Base-by-base conservation (phyloP, 2,888 invertebrate species). In the Sipha maydis region DNA sequence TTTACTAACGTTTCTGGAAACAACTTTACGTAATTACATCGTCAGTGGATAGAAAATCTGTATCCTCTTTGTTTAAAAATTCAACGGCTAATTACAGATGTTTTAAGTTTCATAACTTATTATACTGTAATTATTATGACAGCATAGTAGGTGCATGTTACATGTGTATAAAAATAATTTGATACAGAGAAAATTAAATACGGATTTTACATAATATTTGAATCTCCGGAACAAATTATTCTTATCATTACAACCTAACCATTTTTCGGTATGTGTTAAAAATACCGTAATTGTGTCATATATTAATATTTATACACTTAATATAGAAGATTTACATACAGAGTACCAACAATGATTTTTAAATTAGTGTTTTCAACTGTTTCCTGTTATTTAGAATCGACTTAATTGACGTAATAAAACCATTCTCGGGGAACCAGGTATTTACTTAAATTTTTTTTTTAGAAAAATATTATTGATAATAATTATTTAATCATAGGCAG, bases 71-170 rank as follows among this genome's bases (percentile, higher is more conserved):
- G 54, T 71, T 83, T 48, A 48, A 71, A 54, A 71, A 83, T 17
- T 9, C 25, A 54, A 75, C n/a, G n/a, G 54, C 38, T 83, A 73
- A n/a, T 54, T 83, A 83, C 31, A n/a, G 83, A 56, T n/a, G 19
- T 83, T 75, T 56, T 83, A 61, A 48, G 75, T 83, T 83, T 83
- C 83, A 75, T 83, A 83, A 83, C 83, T 56, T 71, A 71, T 54
- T 48, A 38, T 61, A 61, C 61, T 61, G 56, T 75, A 34, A 25
- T 54, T 73, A 83, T 73, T 83, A 56, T 38, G 5, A 28, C 48
- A 71, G 61, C 80, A 61, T 25, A 21, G 61, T 61, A 25, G 25
- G 14, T n/a, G 61, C 61, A n/a, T 17, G 9, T 17, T n/a, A 69
- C 21, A 31, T 48, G 14, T 3, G 25, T 38, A 21, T 21, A 69